These are phyloP conservation scores for Paracanthobrama guichenoti DNA, from an alignment of 2,113 vertebrate genomes.

Conservation along the genomic window DNA sequence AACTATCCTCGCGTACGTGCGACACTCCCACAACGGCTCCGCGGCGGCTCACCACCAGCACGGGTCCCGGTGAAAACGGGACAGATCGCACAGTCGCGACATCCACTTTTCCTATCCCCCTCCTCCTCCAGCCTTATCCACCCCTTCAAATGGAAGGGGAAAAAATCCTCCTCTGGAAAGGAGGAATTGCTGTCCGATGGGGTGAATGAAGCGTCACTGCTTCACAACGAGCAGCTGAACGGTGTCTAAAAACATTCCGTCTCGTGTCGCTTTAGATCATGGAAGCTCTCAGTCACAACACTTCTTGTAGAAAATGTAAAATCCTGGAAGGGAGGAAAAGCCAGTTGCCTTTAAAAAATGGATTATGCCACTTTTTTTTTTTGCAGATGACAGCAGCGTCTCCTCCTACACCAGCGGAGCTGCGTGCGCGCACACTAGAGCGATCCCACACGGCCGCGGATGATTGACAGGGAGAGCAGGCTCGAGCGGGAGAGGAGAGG, in stretches of 20 bases:
- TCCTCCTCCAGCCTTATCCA: background rate
- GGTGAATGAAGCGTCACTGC: slow-evolving; percentile 15
- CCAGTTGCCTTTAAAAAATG: slow-evolving; percentile 36
- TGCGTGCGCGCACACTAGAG: slow-evolving; percentile 50
- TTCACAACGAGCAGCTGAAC: background rate
- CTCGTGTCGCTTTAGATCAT: background rate
- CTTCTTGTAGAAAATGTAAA: background rate
- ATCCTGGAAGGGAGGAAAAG: background rate
- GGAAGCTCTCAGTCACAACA: background rate
- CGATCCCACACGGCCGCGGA: slow-evolving; percentile 50
- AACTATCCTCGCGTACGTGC: slow-evolving; percentile 35
- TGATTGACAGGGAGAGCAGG: slow-evolving; percentile 66
- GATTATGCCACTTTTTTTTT: slow-evolving; percentile 35
- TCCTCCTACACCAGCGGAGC: slow-evolving; percentile 62
- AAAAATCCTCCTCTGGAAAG: slow-evolving; percentile 32
- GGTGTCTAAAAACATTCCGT: background rate
- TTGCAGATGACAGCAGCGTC: slow-evolving; percentile 42
- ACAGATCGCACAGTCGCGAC: slow-evolving; percentile 50
- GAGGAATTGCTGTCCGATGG: slow-evolving; percentile 4
- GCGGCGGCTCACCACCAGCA: slow-evolving; percentile 37
- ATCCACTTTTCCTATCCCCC: slow-evolving; percentile 36
- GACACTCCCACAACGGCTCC: slow-evolving; percentile 48
- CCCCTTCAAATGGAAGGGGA: slow-evolving; percentile 26
- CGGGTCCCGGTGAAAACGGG: slow-evolving; percentile 47
- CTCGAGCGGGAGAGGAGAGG: slow-evolving; percentile 62